A percentile compares a stretch with the other conserved stretches of the same genome.
These are phyloP conservation scores for Pseudotriccus pelzelni DNA, from an alignment of 2,797 vertebrate species.

Conservation along the genomic window DNA sequence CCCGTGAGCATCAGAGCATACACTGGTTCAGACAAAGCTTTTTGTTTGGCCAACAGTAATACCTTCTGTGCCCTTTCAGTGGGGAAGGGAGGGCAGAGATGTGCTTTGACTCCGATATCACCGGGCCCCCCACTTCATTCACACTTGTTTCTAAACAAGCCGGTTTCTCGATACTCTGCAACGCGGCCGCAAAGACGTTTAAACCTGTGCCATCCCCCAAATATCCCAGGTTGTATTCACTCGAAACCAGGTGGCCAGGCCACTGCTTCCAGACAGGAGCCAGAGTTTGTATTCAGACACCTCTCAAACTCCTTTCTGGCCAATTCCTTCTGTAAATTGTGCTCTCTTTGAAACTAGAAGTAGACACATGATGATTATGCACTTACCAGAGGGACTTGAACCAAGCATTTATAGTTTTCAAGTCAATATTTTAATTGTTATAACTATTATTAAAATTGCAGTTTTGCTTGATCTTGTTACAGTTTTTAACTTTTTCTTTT, in stretches of 20 bases:
- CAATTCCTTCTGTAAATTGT: neutral
- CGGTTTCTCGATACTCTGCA: neutral
- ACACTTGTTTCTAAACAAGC: neutral
- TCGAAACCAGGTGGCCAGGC: neutral
- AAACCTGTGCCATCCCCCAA: neutral
- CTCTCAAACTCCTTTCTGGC: neutral
- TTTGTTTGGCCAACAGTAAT: neutral
- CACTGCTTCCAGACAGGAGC: neutral
- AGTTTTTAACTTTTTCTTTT: neutral
- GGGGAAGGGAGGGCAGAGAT: neutral
- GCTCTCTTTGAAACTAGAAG: neutral
- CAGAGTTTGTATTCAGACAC: neutral
- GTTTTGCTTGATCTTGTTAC: neutral
- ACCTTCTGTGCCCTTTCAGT: neutral
- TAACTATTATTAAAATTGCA: neutral
- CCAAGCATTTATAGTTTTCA: neutral
- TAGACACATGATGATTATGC: neutral
- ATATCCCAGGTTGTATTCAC: rapidly evolving
- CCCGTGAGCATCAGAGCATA: neutral
- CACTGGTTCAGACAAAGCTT: neutral
- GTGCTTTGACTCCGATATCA: neutral
- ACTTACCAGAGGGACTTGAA: neutral
- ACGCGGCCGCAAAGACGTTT: neutral
- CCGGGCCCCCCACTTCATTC: neutral
- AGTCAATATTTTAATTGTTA: constrained; percentile 3